Evolutionary conservation across 2,113 vertebrate species (phyloP).

Genomic region (Capreolus pygargus): DNA sequence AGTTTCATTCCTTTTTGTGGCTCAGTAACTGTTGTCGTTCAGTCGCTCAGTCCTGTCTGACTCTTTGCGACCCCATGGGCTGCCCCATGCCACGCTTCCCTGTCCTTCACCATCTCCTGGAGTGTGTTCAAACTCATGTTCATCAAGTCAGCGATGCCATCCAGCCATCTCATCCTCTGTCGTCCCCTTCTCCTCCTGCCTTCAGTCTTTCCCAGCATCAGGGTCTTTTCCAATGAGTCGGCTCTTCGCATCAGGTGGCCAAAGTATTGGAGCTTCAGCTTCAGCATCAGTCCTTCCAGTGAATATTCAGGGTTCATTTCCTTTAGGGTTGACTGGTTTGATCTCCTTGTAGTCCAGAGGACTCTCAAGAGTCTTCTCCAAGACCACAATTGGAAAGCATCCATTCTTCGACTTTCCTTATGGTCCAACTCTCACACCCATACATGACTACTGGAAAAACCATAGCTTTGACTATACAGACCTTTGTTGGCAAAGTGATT

Average conservation of each 20-base stretch:
- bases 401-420: not conserved
- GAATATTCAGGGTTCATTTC: not conserved
- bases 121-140: not conserved
- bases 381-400: not conserved
- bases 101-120: not conserved
- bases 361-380: not conserved
- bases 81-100: not conserved
- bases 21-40: not conserved
- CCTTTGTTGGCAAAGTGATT: not conserved
- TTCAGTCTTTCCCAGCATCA: not conserved
- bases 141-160: not conserved
- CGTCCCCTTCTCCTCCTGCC: not conserved
- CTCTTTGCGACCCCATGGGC: not conserved
- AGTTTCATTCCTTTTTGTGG: not conserved
- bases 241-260: not conserved
- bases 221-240: accelerated
- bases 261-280: not conserved
- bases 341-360: not conserved
- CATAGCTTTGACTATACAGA: not conserved
- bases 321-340: not conserved
- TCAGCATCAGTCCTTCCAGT: not conserved
- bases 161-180: not conserved
- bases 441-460: not conserved
- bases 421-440: not conserved
- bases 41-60: not conserved